Base-by-base conservation (phyloP, 1,140 invertebrate genomes). In the Drosophila nannoptera region DNA sequence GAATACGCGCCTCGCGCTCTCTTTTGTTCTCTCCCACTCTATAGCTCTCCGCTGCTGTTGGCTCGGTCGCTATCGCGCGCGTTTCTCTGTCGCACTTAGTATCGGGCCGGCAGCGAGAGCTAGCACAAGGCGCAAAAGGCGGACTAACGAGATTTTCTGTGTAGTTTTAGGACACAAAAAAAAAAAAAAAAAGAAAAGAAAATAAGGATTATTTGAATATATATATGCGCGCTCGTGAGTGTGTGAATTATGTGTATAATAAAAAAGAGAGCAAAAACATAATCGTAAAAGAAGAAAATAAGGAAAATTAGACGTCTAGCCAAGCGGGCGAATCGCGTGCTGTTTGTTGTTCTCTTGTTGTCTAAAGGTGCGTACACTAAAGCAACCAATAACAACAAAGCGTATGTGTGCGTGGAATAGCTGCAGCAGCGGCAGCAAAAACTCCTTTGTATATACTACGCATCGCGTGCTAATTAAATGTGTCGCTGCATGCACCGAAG, bases 321-420 rank as follows among this genome's bases (percentile, higher is more conserved):
- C 40, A 46, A 42, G 40, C 50, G 8, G 45, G 40, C 52, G 61
- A 63, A 53, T 64, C 42, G 70, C 65, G 59, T 64, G 42, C 61
- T 60, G 42, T 72, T 50, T 11, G 55, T 49, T 40, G 55, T 67
- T 60, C 60, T 67, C 48, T 38, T 68, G 45, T 53, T 65, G 63
- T 65, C 70, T 67, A 64, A 75, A 73, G 56, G 46, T 46, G 63
- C 49, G 50, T 42, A 43, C 60, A 78, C 76, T 74, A 77, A 78
- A 60, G 62, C 62, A 36, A 61, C 53, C 32, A 66, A 49, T 59
- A 63, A 52, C 67, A 61, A 62, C 40, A 66, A 49, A 29, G 35
- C n/a, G 45, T 14, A 33, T 33, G 36, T 29, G 46, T 14, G 68
- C 50, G 68, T 63, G 63, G 59, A 48, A 55, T 67, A 60, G 50